phyloP scores from a whole-genome alignment of 1,140 invertebrate genomes.

The Drosophila bifasciata region DNA sequence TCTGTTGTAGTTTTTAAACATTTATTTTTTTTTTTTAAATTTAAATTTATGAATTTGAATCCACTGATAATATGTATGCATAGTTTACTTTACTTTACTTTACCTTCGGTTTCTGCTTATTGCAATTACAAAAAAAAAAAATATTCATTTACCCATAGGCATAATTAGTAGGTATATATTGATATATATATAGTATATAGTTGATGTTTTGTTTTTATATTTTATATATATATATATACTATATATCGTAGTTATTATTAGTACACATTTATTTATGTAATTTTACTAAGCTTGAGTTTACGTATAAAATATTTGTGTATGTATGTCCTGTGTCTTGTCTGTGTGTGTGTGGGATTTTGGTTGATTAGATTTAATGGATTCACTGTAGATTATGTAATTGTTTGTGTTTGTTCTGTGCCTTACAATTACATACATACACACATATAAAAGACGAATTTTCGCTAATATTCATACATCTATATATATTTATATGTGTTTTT shows the following conservation, averaged over 20 bases:
- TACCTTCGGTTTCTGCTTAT: slow-evolving; percentile 21
- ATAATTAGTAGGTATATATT: slow-evolving; percentile 11
- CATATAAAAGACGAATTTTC: slow-evolving; percentile 34
- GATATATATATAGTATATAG: slow-evolving; percentile 26
- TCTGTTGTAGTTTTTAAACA: slow-evolving; percentile 40
- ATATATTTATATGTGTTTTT: slow-evolving; percentile 1
- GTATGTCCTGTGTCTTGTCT: background rate
- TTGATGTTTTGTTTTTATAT: slow-evolving; percentile 27
- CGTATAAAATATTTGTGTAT: slow-evolving; percentile 70
- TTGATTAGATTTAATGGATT: slow-evolving; percentile 26
- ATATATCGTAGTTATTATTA: slow-evolving; percentile 29
- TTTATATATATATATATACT: background rate
- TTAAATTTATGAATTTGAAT: slow-evolving; percentile 76
- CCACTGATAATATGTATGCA: slow-evolving; percentile 76
- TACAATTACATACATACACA: slow-evolving; percentile 36
- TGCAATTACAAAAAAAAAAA: slow-evolving; percentile 74
- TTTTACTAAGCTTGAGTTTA: slow-evolving; percentile 74
- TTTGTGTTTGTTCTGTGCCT: slow-evolving; percentile 20
- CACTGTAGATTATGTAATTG: slow-evolving; percentile 26
- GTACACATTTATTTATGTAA: slow-evolving; percentile 61
- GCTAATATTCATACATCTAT: slow-evolving; percentile 36
- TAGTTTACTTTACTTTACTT: slow-evolving; percentile 52
- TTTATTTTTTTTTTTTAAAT: no score
- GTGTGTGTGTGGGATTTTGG: background rate
- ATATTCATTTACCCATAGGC: slow-evolving; percentile 56